These are phyloP conservation scores for Tursiops truncatus DNA, from an alignment of 2,113 vertebrate genomes.

Conservation along the genomic window DNA sequence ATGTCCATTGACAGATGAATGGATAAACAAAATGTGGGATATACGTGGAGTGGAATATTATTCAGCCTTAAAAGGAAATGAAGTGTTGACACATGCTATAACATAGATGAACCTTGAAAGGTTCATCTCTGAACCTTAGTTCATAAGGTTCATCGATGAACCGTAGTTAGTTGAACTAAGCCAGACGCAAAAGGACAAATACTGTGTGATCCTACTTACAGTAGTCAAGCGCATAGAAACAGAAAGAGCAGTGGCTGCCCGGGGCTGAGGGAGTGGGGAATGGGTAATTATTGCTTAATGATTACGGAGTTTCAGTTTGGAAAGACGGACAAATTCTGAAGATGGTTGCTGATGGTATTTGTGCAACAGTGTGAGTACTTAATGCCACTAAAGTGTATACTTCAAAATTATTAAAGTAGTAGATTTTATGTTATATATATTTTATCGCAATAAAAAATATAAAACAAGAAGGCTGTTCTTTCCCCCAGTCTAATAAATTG, in stretches of 20 bases:
- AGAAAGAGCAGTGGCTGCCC: neutral
- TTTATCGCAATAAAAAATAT: neutral
- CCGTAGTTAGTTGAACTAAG: neutral
- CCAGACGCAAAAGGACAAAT: neutral
- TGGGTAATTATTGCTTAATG: neutral
- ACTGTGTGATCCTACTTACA: neutral
- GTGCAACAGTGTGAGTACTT: neutral
- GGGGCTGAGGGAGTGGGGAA: neutral
- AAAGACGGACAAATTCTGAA: neutral
- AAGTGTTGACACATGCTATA: neutral
- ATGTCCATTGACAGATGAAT: neutral
- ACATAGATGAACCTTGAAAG: neutral
- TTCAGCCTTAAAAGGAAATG: neutral
- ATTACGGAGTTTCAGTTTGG: neutral
- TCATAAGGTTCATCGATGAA: neutral
- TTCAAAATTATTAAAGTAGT: neutral
- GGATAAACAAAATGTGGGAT: neutral
- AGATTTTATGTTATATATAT: neutral
- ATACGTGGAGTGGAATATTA: neutral
- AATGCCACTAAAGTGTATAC: neutral
- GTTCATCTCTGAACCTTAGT: too few species aligned
- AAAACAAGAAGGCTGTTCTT: neutral
- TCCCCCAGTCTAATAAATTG: neutral
- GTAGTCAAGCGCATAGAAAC: neutral
- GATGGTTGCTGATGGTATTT: neutral